These are phyloP conservation scores for Torymus auratus DNA, from an alignment of 2,888 invertebrate genomes.

Conservation along the genomic window DNA sequence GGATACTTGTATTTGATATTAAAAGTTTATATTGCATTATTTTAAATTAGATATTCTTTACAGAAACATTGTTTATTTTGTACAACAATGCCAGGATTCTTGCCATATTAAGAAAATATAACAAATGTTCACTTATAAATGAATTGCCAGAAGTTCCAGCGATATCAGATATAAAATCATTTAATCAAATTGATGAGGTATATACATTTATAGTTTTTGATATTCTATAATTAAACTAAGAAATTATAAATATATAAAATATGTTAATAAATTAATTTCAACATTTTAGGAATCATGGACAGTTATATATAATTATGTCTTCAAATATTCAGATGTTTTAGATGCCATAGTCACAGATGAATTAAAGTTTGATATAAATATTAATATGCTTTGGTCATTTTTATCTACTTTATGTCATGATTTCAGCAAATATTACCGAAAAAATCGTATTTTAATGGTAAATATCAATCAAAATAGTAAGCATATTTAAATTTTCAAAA, in stretches of 20 bases:
- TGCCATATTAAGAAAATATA: constrained; percentile 82
- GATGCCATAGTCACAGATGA: constrained; percentile 78
- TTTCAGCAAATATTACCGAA: constrained; percentile 87
- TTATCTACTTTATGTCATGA: constrained; percentile 81
- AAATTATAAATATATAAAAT: no score
- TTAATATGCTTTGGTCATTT: constrained; percentile 83
- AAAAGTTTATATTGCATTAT: no score
- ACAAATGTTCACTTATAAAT: constrained; percentile 78
- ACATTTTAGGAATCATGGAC: constrained; percentile 87
- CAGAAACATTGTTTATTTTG: constrained; percentile 86
- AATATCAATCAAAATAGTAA: constrained; percentile 59
- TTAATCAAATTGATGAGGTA: constrained; percentile 60
- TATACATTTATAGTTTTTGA: not conserved
- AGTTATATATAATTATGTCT: constrained; percentile 82
- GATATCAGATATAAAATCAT: constrained; percentile 79
- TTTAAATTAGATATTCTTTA: not conserved
- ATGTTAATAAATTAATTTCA: no score
- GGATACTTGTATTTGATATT: no score
- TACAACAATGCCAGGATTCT: constrained; percentile 88
- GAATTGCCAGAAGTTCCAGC: constrained; percentile 81
- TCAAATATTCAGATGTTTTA: constrained; percentile 82
- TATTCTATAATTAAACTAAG: not conserved
- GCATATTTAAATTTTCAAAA: constrained; percentile 43
- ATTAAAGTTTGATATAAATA: constrained; percentile 78
- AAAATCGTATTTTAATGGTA: constrained; percentile 84